Evolutionary conservation across 2,888 invertebrate genomes (phyloP), one percentile per base, ranked within the genome.

Genomic region (Apamea monoglypha): DNA sequence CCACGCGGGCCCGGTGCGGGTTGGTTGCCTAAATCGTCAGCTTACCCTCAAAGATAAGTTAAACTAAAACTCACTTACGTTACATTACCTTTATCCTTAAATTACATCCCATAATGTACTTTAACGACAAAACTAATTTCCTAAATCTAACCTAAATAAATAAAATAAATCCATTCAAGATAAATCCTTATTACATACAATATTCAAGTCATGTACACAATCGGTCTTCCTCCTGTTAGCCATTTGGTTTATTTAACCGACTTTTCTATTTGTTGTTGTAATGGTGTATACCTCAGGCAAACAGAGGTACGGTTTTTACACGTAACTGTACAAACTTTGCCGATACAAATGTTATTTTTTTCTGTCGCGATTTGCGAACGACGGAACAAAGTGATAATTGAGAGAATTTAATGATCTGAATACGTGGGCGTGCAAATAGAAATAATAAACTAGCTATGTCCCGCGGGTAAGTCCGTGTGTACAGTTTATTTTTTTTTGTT

Each of bases 191-290:
- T 86, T 85, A 87, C 85, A 86, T 83, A 88, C 84, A 89, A 86
- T 87, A 91, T 91, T 92, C 91, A 77, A 90, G 92, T 90, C 92
- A 91, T 91, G 92, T 90, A 90, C 89, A 90, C 90, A 90, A 91
- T 91, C 90, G 89, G 90, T 91, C 90, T 90, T 89, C 90, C 86
- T 88, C 87, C 88, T 82, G 89, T 90, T 88, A 87, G 89, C 86
- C 89, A 87, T 91, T 91, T 87, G 83, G 87, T 91, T 89, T 91
- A 90, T 90, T 91, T 89, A 89, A 85, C 88, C 84, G 85, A 88
- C 83, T 85, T 73, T 82, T 83, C 86, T 91, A 89, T 89, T 90
- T 90, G 87, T 90, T 85, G 87, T 87, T 85, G 79, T 85, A 85
- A 87, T 88, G 83, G 78, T 66, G 75, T 81, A 66, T 81, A 73